Conservation (phyloP, 2,797 vertebrate genomes). For the Melanogrammus aeglefinus region DNA sequence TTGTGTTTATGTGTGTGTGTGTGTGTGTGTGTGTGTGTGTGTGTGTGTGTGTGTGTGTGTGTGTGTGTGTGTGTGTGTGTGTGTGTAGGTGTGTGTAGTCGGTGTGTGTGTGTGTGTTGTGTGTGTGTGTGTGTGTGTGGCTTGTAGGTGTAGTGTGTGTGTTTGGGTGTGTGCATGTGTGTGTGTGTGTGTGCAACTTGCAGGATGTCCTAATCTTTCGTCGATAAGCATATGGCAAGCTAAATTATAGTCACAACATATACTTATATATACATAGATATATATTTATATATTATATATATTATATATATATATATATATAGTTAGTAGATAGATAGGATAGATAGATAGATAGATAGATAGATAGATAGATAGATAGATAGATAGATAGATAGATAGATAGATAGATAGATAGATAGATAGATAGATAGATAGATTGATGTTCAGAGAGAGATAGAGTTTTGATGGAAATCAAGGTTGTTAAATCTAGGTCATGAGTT, state of each 20-base stretch:
- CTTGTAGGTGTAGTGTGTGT: neutral
- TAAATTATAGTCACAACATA: neutral
- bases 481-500: no score
- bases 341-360: no score
- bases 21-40: neutral
- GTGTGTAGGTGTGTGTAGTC: neutral
- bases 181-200: neutral
- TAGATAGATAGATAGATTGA: no score
- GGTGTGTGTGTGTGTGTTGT: neutral
- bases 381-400: no score
- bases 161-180: neutral
- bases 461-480: no score
- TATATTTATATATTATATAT: no score
- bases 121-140: neutral
- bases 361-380: no score
- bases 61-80: neutral
- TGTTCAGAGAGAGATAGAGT: no score
- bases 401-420: no score
- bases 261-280: neutral
- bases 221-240: neutral
- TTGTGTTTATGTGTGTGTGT: neutral
- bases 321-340: no score
- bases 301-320: no score
- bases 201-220: neutral
- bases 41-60: neutral